Percentiles rank a stretch among this genome's conserved stretches.
Conservation (phyloP, 2,113 vertebrate species). For the Neodon shergylaensis region DNA sequence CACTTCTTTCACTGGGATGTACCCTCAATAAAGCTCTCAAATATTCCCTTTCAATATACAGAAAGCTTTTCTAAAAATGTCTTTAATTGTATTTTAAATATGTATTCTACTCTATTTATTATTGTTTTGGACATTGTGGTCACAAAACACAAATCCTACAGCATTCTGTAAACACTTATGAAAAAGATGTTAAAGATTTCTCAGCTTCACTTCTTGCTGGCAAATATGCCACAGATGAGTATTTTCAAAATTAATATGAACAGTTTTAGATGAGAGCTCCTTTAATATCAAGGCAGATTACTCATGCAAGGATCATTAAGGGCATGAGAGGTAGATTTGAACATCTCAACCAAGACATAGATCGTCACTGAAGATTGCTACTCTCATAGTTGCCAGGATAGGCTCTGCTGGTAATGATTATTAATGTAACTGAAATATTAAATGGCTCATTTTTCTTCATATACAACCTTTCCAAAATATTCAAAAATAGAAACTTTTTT, state of each 20-base stretch:
- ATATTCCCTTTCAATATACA: not conserved
- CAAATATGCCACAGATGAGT: constrained; percentile 74
- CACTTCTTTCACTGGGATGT: not conserved
- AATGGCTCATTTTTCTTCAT: constrained; percentile 54
- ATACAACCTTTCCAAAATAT: constrained; percentile 15
- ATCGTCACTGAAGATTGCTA: constrained; percentile 34
- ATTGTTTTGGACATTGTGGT: not conserved
- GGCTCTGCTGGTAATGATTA: constrained; percentile 63
- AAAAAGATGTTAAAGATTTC: constrained; percentile 70
- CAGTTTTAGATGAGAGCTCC: constrained; percentile 75
- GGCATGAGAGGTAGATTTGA: constrained; percentile 65
- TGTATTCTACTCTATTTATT: constrained; percentile 2
- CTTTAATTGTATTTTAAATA: constrained; percentile 51
- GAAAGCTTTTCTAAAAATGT: constrained; percentile 15
- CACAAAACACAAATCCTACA: not conserved
- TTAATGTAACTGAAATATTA: constrained; percentile 70
- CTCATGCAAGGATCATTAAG: constrained; percentile 78
- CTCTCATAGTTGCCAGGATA: constrained; percentile 54
- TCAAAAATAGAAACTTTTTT: constrained; percentile 50
- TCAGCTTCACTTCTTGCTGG: constrained; percentile 66
- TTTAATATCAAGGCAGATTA: constrained; percentile 76
- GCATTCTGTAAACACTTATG: not conserved
- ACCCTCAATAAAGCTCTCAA: constrained; percentile 19
- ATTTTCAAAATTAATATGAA: constrained; percentile 79
- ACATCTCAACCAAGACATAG: constrained; percentile 62